phyloP scores from a whole-genome alignment of 2,797 vertebrate genomes.

The Lutjanus campechanus region DNA sequence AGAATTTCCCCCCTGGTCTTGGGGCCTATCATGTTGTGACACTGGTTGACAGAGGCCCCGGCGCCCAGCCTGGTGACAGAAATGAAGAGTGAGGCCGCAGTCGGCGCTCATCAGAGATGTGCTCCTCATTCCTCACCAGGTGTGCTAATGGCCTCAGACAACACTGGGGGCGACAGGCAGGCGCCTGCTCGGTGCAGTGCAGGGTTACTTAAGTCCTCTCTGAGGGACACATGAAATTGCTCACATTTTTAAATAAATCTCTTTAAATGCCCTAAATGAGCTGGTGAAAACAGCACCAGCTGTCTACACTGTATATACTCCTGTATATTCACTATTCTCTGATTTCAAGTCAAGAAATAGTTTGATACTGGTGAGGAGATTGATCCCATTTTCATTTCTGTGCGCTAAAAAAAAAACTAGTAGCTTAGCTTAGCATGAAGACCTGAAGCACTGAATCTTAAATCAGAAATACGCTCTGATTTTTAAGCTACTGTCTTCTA shows the following conservation, averaged over 20 bases:
- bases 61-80: slow-evolving; percentile 68
- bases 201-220: not conserved
- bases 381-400: no score
- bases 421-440: slow-evolving; percentile 22
- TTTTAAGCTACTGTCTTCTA: no score
- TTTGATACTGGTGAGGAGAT: no score
- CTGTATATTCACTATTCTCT: not conserved
- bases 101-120: slow-evolving; percentile 77
- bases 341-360: no score
- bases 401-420: no score
- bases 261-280: not conserved
- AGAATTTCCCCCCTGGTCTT: slow-evolving; percentile 57
- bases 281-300: not conserved
- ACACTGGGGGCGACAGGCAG: slow-evolving; percentile 67
- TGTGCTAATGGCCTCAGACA: slow-evolving; percentile 79
- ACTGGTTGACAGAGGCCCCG: slow-evolving; percentile 56
- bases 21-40: slow-evolving; percentile 64
- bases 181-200: slow-evolving; percentile 9
- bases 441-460: not conserved
- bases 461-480: no score
- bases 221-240: not conserved
- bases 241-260: not conserved
- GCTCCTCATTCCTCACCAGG: slow-evolving; percentile 73
- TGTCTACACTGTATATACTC: not conserved
- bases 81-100: slow-evolving; percentile 78